Evolutionary conservation across 2,797 vertebrate genomes (phyloP).

Genomic region (Dicrostonyx torquatus): DNA sequence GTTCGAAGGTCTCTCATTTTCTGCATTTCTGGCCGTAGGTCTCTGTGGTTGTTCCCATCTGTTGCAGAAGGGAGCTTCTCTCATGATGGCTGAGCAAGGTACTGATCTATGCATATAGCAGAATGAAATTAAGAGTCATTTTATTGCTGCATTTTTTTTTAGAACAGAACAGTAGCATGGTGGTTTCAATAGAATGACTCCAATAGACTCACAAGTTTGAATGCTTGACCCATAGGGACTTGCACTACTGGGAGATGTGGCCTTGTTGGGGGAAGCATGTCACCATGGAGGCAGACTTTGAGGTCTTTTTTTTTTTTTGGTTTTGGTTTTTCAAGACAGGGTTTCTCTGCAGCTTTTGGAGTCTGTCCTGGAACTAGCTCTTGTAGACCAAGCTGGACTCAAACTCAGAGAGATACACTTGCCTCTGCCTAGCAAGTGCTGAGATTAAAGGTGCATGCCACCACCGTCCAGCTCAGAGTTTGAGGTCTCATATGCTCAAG

Average conservation of each 20-base stretch:
- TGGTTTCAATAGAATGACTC: neutral
- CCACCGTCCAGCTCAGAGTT: neutral
- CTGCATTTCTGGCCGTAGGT: neutral
- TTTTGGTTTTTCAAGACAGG: no score
- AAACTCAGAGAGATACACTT: no score
- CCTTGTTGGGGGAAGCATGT: neutral
- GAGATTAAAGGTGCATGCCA: no score
- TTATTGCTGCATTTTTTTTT: neutral
- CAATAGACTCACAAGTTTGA: neutral
- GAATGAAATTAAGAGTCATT: neutral
- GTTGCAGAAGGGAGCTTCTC: neutral
- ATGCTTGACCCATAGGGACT: neutral
- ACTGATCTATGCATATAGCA: neutral
- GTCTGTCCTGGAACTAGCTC: no score
- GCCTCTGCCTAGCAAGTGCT: no score
- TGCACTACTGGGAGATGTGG: neutral
- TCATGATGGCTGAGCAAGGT: neutral
- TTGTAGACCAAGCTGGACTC: no score
- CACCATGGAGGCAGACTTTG: neutral
- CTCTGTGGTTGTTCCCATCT: neutral
- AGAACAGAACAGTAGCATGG: neutral
- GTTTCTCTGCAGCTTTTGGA: no score
- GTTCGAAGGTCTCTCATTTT: neutral
- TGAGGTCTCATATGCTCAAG: neutral
- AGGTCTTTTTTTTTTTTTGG: neutral